A percentile compares a stretch with the other conserved stretches of the same genome.
Conservation (phyloP, 2,113 vertebrate species). For the Enhydra lutris region DNA sequence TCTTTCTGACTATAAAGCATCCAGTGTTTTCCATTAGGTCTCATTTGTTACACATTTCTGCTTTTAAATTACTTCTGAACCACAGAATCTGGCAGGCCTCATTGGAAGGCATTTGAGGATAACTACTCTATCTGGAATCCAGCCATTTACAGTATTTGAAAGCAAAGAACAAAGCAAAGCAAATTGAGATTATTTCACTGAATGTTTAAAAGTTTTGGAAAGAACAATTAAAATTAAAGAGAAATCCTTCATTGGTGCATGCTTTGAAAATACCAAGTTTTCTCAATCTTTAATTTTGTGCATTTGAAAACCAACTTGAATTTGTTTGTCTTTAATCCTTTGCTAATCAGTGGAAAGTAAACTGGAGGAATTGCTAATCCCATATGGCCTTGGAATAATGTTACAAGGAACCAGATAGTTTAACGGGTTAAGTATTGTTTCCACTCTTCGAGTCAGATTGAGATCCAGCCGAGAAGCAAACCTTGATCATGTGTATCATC, state of each 20-base stretch:
- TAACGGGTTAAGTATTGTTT: background rate
- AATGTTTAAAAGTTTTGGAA: slow-evolving; percentile 80
- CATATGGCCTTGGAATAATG: background rate
- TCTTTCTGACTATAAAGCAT: slow-evolving; percentile 73
- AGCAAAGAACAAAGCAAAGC: slow-evolving; percentile 83
- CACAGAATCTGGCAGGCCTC: slow-evolving; percentile 85
- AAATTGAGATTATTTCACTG: slow-evolving; percentile 84
- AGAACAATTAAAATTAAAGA: slow-evolving; percentile 77
- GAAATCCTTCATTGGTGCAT: slow-evolving; percentile 71
- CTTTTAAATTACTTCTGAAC: slow-evolving; percentile 89
- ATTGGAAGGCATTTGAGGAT: slow-evolving; percentile 88
- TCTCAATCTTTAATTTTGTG: slow-evolving; percentile 73
- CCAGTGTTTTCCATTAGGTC: slow-evolving; percentile 87
- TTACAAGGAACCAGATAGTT: slow-evolving; percentile 66
- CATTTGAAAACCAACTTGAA: slow-evolving; percentile 37
- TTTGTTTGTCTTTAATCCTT: slow-evolving; percentile 65
- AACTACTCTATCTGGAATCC: slow-evolving; percentile 86
- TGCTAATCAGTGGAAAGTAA: slow-evolving; percentile 70
- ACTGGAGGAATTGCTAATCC: slow-evolving; percentile 59
- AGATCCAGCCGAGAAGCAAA: background rate
- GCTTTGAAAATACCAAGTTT: slow-evolving; percentile 77
- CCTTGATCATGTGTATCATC: background rate
- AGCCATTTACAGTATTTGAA: slow-evolving; percentile 88
- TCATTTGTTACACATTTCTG: slow-evolving; percentile 89
- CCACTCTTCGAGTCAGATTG: background rate